phyloP scores from a whole-genome alignment of 2,113 vertebrate species.

The Rutilus rutilus region DNA sequence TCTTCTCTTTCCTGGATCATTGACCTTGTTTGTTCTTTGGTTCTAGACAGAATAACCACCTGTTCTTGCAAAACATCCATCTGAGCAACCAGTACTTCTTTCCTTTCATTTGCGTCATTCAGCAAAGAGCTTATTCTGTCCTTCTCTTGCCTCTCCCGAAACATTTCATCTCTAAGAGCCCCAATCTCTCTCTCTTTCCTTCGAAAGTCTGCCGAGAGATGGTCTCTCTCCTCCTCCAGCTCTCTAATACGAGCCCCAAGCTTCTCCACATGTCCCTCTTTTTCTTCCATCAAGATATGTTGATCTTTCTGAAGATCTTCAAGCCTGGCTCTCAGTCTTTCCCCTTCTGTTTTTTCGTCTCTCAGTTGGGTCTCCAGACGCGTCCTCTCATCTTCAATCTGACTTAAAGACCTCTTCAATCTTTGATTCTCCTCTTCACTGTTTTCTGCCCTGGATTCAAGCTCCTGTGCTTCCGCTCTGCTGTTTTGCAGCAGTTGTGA shows the following conservation, averaged over 20 bases:
- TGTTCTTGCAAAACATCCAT: constrained; percentile 53
- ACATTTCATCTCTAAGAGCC: constrained; percentile 57
- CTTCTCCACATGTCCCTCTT: constrained; percentile 38
- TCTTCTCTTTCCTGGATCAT: constrained; percentile 58
- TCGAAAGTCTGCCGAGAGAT: constrained; percentile 9
- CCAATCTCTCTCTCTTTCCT: constrained; percentile 35
- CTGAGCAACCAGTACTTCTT: constrained; percentile 17
- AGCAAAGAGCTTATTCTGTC: constrained; percentile 38
- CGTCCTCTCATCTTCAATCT: constrained; percentile 34
- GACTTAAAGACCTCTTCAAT: constrained; percentile 38
- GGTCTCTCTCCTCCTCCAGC: constrained; percentile 39
- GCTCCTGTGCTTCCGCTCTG: constrained; percentile 51
- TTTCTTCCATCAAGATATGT: constrained; percentile 52
- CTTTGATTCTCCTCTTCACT: constrained; percentile 22
- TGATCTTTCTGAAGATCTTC: constrained; percentile 51
- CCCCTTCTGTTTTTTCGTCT: constrained; percentile 39
- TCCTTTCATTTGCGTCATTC: constrained; percentile 36
- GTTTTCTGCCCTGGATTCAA: constrained; percentile 35
- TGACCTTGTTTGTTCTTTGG: constrained; percentile 46
- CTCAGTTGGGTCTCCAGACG: constrained; percentile 30
- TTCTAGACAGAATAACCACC: constrained; percentile 46
- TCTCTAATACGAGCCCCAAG: constrained; percentile 41
- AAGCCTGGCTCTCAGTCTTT: constrained; percentile 40
- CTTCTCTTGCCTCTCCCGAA: constrained; percentile 52
- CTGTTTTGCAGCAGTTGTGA: constrained; percentile 45